Evolutionary conservation across 1,140 invertebrate species (phyloP).

Genomic region (fruit fly (Drosophila melanogaster)): DNA sequence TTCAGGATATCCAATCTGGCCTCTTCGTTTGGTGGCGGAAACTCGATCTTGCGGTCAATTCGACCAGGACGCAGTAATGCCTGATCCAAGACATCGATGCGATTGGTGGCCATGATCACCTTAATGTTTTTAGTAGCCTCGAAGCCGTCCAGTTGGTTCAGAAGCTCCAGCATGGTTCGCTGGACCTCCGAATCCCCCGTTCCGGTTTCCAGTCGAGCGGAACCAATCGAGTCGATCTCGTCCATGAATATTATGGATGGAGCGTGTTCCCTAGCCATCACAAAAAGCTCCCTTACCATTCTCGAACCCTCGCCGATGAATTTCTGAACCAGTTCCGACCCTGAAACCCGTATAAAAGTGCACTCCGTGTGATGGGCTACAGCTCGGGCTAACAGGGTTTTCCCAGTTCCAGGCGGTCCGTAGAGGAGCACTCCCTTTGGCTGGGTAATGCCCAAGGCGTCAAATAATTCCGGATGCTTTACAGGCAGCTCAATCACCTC

Average conservation of each 20-base stretch:
- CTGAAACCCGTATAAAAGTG: conserved; percentile 99
- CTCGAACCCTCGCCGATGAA: conserved; percentile 99
- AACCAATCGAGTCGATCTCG: conserved; percentile 99
- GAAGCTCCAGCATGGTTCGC: conserved; percentile 99
- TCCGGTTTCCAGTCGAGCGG: conserved; percentile 98
- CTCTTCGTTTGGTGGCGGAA: conserved; percentile 99
- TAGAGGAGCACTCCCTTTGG: conserved; percentile 99
- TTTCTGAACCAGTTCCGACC: conserved; percentile 99
- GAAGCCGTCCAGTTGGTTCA: conserved; percentile 99
- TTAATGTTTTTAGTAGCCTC: conserved; percentile 99
- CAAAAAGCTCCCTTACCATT: conserved; percentile 99
- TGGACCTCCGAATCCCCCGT: conserved; percentile 99
- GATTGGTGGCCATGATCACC: conserved; percentile 99
- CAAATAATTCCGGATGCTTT: conserved; percentile 99
- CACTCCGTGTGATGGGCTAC: conserved; percentile 99
- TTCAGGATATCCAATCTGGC: conserved; percentile 98
- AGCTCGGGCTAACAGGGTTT: conserved; percentile 98
- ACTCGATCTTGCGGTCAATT: conserved; percentile 99
- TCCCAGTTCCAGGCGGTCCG: conserved; percentile 95
- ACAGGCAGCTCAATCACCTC: conserved; percentile 99
- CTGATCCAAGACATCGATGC: conserved; percentile 99
- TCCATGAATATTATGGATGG: conserved; percentile 99
- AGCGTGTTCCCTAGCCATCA: conserved; percentile 99
- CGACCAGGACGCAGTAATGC: conserved; percentile 98
- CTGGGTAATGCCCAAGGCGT: conserved; percentile 99